Evolutionary conservation across 2,888 invertebrate genomes (phyloP), one percentile per base, ranked within the genome.

Genomic region (Dichetophora obliterata): DNA sequence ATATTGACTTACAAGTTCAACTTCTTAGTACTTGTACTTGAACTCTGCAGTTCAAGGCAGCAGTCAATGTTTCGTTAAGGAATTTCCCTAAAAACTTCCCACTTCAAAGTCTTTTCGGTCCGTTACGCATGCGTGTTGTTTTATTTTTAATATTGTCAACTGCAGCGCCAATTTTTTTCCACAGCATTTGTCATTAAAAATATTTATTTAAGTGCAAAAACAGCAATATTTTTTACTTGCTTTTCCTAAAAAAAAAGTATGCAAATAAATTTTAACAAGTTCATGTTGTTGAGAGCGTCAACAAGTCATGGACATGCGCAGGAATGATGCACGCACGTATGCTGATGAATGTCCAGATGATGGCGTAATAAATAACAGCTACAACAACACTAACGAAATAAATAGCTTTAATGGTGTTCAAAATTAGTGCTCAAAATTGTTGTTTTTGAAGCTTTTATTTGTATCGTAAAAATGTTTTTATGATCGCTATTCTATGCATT

Each of bases 321-420:
- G 5, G 8, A 11, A 31, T n/a, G 31, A 31, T 63, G 63, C 9
- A 63, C 31, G 63, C 19, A 54, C 54, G 54, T 24, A 24, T 16
- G 8, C 11, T 63, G 63, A 63, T 63, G 34, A 34, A 63, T 63
- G 63, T 63, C 63, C 63, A 31, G n/a, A 19, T n/a, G 63, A 63
- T 63, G 63, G 63, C 19, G 63, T 19, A 27, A 63, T 63, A 63
- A 63, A 63, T 63, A 31, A 34, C 63, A 63, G 19, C 61, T 31
- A 22, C 11, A 61, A 16, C 2, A 27, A 61, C 0, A 59, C 4
- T 19, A 3, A 59, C 24, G 6, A 22, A 59, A 22, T 59, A 9
- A 27, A n/a, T 31, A 8, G n/a, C 31, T 63, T 63, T 34, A 63
- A 63, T 31, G 63, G 63, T 31, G 63, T 31, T 63, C 14, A 31